phyloP scores from a whole-genome alignment of 2,797 vertebrate species.

The Acanthurus lineatus region DNA sequence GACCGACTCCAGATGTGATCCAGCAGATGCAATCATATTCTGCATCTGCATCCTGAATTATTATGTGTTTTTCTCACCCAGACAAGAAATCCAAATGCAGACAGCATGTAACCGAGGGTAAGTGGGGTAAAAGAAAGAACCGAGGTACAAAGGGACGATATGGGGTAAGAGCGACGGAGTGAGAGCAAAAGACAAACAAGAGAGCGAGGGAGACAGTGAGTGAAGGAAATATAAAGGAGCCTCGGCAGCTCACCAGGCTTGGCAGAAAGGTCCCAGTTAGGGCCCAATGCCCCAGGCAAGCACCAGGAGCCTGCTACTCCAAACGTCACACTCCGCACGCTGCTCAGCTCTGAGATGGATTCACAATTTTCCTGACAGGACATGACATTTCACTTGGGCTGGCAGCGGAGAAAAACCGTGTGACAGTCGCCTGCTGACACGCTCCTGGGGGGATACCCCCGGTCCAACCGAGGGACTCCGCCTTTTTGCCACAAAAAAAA shows the following conservation, averaged over 20 bases:
- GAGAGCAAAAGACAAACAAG: constrained; percentile 43
- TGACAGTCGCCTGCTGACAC: constrained; percentile 77
- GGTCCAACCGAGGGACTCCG: constrained; percentile 59
- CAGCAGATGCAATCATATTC: background rate
- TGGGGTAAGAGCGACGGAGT: constrained; percentile 24
- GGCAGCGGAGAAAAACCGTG: constrained; percentile 63
- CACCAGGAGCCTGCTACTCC: constrained; percentile 75
- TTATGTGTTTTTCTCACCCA: constrained; percentile 4
- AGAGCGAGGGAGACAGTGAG: constrained; percentile 42
- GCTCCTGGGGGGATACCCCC: constrained; percentile 73
- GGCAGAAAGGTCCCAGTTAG: constrained; percentile 73
- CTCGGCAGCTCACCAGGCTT: constrained; percentile 60
- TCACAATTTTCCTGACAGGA: constrained; percentile 84
- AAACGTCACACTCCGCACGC: constrained; percentile 66
- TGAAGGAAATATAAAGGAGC: constrained; percentile 58
- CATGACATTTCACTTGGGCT: constrained; percentile 85
- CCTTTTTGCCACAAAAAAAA: constrained; percentile 45
- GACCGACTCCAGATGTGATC: background rate
- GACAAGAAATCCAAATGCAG: background rate
- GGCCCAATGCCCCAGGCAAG: constrained; percentile 77
- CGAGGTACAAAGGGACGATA: constrained; percentile 20
- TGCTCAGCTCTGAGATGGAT: constrained; percentile 71
- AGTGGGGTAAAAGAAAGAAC: constrained; percentile 8
- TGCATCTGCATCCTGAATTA: constrained; percentile 10
- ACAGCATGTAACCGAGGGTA: constrained; percentile 1